Evolutionary conservation across 2,888 invertebrate genomes (phyloP).

Genomic region (Coleophora deauratella): DNA sequence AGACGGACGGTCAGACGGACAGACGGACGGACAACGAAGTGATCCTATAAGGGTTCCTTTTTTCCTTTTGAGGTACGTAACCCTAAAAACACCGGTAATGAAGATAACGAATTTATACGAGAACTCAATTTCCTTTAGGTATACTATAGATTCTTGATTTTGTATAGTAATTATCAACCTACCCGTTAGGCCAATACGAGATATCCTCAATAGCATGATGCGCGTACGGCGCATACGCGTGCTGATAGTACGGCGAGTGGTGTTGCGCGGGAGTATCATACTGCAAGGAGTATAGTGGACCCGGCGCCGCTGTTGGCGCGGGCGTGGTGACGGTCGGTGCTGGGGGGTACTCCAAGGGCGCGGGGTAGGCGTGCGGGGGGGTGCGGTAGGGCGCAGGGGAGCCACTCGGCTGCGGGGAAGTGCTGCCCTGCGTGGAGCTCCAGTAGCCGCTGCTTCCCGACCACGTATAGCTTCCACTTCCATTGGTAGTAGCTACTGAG

Average conservation of each 20-base stretch:
- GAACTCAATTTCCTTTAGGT: too few species aligned
- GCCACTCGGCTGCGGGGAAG: constrained; percentile 53
- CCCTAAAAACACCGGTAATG: too few species aligned
- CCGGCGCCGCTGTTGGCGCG: constrained; percentile 44
- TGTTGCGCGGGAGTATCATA: constrained; percentile 58
- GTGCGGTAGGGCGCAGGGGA: constrained; percentile 63
- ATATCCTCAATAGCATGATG: constrained; percentile 67
- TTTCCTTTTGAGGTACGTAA: too few species aligned
- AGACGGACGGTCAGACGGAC: too few species aligned
- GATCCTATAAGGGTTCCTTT: too few species aligned
- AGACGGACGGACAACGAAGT: too few species aligned
- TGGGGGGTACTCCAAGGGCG: constrained; percentile 54
- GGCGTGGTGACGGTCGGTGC: constrained; percentile 44
- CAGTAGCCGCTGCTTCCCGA: constrained; percentile 57
- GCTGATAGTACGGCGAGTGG: constrained; percentile 63
- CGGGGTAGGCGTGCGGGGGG: constrained; percentile 61
- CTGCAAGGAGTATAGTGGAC: constrained; percentile 58
- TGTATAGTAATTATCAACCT: too few species aligned
- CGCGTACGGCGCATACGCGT: constrained; percentile 63
- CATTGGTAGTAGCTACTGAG: constrained; percentile 41
- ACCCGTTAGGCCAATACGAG: constrained; percentile 68
- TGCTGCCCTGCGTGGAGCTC: constrained; percentile 52
- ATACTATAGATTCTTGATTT: too few species aligned
- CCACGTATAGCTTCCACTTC: constrained; percentile 57
- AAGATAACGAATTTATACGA: too few species aligned